Evolutionary conservation across 2,888 invertebrate species (phyloP).

Genomic region (Strigamia transsilvanica): DNA sequence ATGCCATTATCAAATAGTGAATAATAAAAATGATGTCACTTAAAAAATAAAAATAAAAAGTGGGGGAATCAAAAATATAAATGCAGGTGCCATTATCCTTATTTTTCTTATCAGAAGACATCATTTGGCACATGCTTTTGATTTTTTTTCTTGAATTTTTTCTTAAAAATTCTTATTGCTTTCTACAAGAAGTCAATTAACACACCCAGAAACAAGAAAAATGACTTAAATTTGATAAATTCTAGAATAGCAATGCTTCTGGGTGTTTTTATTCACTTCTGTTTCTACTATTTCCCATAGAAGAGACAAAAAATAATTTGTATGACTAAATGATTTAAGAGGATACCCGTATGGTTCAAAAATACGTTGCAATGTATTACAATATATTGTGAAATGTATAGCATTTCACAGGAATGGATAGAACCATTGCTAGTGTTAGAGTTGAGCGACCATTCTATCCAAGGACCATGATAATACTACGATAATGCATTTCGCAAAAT

Average conservation of each 20-base stretch:
- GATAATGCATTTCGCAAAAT: too few species aligned
- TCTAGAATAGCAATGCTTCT: not conserved
- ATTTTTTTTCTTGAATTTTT: not conserved
- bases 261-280: too few species aligned
- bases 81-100: constrained; percentile 21
- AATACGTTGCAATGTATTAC: too few species aligned
- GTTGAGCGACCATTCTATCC: too few species aligned
- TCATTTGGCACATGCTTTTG: constrained; percentile 37
- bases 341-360: too few species aligned
- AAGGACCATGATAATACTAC: too few species aligned
- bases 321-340: not conserved
- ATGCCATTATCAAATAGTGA: constrained; percentile 42
- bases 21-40: constrained; percentile 24
- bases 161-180: constrained; percentile 29
- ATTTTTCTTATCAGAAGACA: constrained; percentile 12
- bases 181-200: not conserved
- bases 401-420: too few species aligned
- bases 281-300: too few species aligned
- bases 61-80: constrained; percentile 19
- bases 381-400: too few species aligned
- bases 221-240: not conserved
- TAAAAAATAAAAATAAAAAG: constrained; percentile 17
- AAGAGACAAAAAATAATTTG: too few species aligned
- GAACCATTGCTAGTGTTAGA: too few species aligned
- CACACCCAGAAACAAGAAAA: not conserved